Evolutionary conservation across 1,140 invertebrate species (phyloP).

Genomic region (Hormaphis cornu): DNA sequence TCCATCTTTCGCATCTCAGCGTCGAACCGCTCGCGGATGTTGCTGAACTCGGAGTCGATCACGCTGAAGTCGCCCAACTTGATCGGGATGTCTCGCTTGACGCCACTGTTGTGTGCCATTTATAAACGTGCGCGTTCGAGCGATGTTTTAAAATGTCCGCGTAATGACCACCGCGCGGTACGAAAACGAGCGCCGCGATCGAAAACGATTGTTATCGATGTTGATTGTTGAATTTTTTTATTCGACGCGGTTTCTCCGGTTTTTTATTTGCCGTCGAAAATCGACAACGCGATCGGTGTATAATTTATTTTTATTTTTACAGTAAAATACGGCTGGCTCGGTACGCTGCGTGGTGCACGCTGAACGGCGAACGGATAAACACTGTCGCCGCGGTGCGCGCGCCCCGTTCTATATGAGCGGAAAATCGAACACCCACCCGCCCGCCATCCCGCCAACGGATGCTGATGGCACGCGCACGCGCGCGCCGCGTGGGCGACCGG

Average conservation of each 20-base stretch:
- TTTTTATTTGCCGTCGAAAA: no score
- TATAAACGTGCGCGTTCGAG: not conserved
- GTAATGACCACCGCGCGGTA: not conserved
- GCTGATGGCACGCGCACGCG: slow-evolving; percentile 14
- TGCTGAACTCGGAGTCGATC: slow-evolving; percentile 91
- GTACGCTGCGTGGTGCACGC: not conserved
- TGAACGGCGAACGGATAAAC: not conserved
- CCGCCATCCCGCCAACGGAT: slow-evolving; percentile 10
- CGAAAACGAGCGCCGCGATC: not conserved
- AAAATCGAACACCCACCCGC: slow-evolving; percentile 27
- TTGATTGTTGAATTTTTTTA: no score
- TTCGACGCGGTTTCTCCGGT: no score
- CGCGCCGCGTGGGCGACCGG: not conserved
- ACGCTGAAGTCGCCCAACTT: slow-evolving; percentile 89
- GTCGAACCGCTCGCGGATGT: slow-evolving; percentile 90
- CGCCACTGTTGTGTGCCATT: slow-evolving; percentile 46
- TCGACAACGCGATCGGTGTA: no score
- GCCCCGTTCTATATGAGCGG: slow-evolving; percentile 3
- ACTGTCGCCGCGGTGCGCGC: not conserved
- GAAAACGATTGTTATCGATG: no score
- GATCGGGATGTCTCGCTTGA: slow-evolving; percentile 83
- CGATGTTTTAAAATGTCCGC: not conserved
- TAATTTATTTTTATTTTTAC: not conserved
- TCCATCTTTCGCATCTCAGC: slow-evolving; percentile 96
- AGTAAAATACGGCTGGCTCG: not conserved